phyloP scores from a whole-genome alignment of 2,113 vertebrate genomes.

The Lontra canadensis region DNA sequence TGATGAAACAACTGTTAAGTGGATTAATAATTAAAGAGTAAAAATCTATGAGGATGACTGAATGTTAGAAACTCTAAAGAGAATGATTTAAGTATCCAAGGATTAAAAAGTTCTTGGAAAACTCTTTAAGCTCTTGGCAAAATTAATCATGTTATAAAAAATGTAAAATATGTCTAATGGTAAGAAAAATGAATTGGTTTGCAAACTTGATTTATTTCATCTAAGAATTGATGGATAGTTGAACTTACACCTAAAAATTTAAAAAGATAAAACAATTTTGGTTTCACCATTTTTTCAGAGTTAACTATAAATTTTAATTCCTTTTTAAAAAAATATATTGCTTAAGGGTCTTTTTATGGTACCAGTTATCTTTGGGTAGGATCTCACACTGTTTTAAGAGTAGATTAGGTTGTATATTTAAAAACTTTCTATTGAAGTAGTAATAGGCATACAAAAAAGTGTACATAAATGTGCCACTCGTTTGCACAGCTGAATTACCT shows the following conservation, averaged over 20 bases:
- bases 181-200: slow-evolving; percentile 25
- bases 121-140: not conserved
- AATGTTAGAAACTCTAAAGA: not conserved
- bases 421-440: not conserved
- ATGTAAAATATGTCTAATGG: not conserved
- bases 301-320: not conserved
- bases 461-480: not conserved
- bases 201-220: not conserved
- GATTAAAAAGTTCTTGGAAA: slow-evolving; percentile 14
- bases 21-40: not conserved
- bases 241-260: slow-evolving; percentile 30
- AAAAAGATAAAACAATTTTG: not conserved
- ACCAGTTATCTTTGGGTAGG: not conserved
- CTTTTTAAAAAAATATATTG: slow-evolving; percentile 13
- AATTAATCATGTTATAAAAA: not conserved
- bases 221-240: not conserved
- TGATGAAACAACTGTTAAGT: not conserved
- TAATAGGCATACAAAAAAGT: not conserved
- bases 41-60: not conserved
- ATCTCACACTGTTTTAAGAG: not conserved
- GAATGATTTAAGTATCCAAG: slow-evolving; percentile 16
- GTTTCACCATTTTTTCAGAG: not conserved
- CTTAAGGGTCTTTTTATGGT: not conserved
- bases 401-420: not conserved
- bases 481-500: not conserved